Evolutionary conservation across 2,888 invertebrate genomes (phyloP), one percentile per base, ranked within the genome.

Genomic region (Troides helena): DNA sequence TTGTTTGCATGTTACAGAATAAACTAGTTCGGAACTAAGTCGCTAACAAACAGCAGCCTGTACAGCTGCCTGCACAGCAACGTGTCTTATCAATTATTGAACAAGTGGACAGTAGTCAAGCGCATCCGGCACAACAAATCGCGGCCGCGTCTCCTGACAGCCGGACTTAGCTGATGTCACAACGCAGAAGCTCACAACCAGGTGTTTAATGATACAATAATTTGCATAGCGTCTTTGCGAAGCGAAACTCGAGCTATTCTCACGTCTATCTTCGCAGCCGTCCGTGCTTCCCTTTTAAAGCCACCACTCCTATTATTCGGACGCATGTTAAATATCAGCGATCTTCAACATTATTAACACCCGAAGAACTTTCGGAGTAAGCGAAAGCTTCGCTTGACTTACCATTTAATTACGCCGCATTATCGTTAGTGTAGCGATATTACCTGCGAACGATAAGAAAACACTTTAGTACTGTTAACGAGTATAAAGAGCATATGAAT

Each of bases 121-220:
- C 46, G 70, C 62, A 65, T 70, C 70, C 70, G 66, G 70, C 70
- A 63, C 39, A 30, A 57, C 70, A 53, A 69, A 66, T 66, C 66
- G 66, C 66, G 39, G 30, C 62, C 61, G 39, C 36, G 58, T 60
- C 65, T 25, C 50, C 78, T 79, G 78, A 73, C 75, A 74, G 75
- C 66, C 70, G 73, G 75, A 73, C 78, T 79, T 78, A 76, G 70
- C 85, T 80, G 81, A 80, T 83, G 89, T 90, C 90, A 86, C 83
- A 85, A 85, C 86, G 84, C 88, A 83, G 85, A 84, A 85, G 84
- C 86, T 77, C 80, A 79, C 81, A 81, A 82, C 86, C 78, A 87
- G 88, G 89, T 92, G 92, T 90, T 90, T 92, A 92, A 92, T 90
- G 92, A 92, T 89, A 87, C 88, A 86, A 88, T 87, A 85, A 92